Evolutionary conservation across 1,140 invertebrate genomes (phyloP), one percentile per base, ranked within the genome.

Genomic region (Lysiphlebus fabarum): DNA sequence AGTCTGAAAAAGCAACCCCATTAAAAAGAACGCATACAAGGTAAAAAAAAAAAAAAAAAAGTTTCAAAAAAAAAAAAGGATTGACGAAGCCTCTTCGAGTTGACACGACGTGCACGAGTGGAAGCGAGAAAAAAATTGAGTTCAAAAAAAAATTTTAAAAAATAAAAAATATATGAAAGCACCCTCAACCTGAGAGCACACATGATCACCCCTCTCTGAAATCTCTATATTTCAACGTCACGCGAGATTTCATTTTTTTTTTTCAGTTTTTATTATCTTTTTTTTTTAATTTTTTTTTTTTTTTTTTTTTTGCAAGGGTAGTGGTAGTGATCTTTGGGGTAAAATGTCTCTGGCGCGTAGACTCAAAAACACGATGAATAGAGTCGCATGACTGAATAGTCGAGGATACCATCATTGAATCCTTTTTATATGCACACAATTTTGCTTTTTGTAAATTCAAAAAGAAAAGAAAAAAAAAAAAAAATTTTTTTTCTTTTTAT

Each of bases 71-170:
- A 26, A 26, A 26, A 26, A 4, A 26, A 11, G 7, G 7, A 8
- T 41, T n/a, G 43, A 12, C 53, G 43, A 11, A 4, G 17, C 17
- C 17, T 26, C 17, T 14, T 54, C 41, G 53, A 54, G 53, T 54
- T 54, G 53, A 54, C 53, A 40, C 53, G 53, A 54, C 53, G 53
- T 54, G 53, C 53, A 54, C 53, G 53, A 54, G 53, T 54, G 53
- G 53, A 54, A 54, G 53, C 26, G 17, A 54, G 44, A 54, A 54
- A 54, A 54, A 33, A 26, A 26, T 26, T 26, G 17, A 26, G 17
- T 26, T 26, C 17, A 26, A 26, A 26, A 26, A 2, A 26, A 26
- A 26, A 26, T 2, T 2, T 26, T 26, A 26, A 43, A 54, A 54
- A 53, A 26, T 2, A 26, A 26, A 26, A 26, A 26, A 26, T 26